Evolutionary conservation across 2,888 invertebrate species (phyloP).

Genomic region (Apotomis capreana): DNA sequence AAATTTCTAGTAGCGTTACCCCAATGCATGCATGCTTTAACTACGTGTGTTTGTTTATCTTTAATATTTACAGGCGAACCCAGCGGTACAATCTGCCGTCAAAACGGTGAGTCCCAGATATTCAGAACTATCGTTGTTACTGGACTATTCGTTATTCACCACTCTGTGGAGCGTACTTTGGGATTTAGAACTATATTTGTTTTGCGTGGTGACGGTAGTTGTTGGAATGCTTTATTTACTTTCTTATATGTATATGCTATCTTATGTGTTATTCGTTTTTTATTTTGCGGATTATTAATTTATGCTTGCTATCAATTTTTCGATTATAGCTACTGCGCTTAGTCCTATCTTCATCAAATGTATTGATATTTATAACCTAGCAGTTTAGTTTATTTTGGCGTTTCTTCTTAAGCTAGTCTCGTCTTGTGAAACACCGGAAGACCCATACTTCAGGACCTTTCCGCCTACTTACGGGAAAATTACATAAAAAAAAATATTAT

Average conservation of each 20-base stretch:
- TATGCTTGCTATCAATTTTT: background rate
- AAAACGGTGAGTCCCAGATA: conserved; percentile 91
- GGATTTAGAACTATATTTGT: conserved; percentile 14
- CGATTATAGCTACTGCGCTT: background rate
- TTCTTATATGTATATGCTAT: conserved; percentile 41
- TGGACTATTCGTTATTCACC: conserved; percentile 50
- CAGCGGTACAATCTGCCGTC: conserved; percentile 96
- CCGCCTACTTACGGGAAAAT: too few species aligned
- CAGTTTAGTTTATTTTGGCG: too few species aligned
- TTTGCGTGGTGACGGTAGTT: conserved; percentile 46
- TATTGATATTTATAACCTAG: too few species aligned
- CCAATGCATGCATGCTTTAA: conserved; percentile 70
- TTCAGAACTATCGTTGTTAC: conserved; percentile 29
- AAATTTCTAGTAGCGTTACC: conserved; percentile 30
- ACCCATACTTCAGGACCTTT: too few species aligned
- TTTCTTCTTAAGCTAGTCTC: too few species aligned
- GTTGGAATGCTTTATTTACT: conserved; percentile 43
- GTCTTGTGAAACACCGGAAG: too few species aligned
- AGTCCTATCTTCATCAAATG: too few species aligned
- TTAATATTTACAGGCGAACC: conserved; percentile 92
- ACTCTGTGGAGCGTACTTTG: conserved; percentile 63
- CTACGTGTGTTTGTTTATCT: conserved; percentile 65
- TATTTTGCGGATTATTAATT: background rate
- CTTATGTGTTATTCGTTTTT: background rate
- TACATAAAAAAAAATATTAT: too few species aligned